Percentiles rank a stretch among this genome's conserved stretches.
Conservation (phyloP, 2,113 vertebrate species). For the Ellobius talpinus region DNA sequence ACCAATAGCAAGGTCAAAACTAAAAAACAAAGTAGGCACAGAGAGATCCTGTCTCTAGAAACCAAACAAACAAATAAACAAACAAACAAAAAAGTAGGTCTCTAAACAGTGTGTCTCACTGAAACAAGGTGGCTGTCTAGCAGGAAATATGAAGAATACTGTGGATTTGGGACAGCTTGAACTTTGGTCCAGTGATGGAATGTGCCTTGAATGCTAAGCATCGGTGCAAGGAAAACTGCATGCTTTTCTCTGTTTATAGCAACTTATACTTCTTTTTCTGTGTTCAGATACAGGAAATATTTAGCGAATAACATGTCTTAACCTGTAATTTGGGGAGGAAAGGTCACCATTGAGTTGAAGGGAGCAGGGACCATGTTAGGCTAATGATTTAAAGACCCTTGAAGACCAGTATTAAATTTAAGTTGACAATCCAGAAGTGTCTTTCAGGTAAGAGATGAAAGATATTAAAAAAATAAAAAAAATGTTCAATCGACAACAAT, state of each 20-base stretch:
- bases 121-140: background rate
- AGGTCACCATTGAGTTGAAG: background rate
- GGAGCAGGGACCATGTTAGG: background rate
- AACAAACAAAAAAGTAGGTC: background rate
- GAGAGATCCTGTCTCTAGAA: too few species aligned
- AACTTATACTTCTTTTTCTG: background rate
- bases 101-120: background rate
- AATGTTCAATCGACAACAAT: background rate
- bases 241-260: background rate
- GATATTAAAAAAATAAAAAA: background rate
- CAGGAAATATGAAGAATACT: background rate
- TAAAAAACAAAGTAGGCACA: background rate
- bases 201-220: background rate
- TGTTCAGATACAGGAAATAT: background rate
- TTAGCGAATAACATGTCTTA: background rate
- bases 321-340: constrained; percentile 5
- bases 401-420: background rate
- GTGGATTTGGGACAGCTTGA: background rate
- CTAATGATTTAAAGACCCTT: background rate
- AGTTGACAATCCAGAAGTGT: background rate
- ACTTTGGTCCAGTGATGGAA: background rate
- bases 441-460: background rate
- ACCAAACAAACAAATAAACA: background rate
- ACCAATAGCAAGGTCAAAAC: background rate
- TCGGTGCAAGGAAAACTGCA: background rate